Base-by-base conservation (phyloP, 2,113 vertebrate genomes). In the Trematomus loennbergii region DNA sequence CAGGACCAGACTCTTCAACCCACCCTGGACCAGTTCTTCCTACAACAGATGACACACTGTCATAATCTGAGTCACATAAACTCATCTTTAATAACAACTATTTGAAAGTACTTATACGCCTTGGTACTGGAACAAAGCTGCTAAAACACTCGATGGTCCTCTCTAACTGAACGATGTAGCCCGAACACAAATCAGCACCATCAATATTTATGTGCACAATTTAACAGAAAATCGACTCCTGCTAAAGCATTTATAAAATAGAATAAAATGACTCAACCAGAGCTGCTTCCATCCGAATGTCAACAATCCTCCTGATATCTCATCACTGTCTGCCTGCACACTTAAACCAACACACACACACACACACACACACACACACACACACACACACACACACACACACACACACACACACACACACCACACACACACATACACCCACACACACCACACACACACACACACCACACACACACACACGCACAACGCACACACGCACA, bases 221-320 rank as follows among this genome's bases (percentile, higher is more conserved):
- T 20, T 16, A 5, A 66, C 10, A 53, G 17, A 54, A 15, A 18
- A 81, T 5, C 5, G 25, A 50, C 43, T 40, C 25, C 3, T 15
- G n/a, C 60, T 46, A 43, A 61, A 76, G 46, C 16, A 52, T 45
- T 29, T n/a, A 10, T 3, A 59, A 59, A n/a, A 20, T 48, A 11
- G 8, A 40, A 40, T 7, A 40, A 62, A 55, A 36, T 9, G 20
- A 50, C 36, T 52, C 45, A 22, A 62, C 58, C 15, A 17, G 36
- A 69, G 17, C 49, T 46, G 49, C 40, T 60, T 60, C 20, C 18
- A 29, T 40, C 18, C 9, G n/a, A 79, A 67, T 60, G 46, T 40
- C 40, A 73, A 78, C 60, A 45, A 11, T 53, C 5, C 33, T 40
- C 7, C n/a, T 25, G 74, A 67, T 82, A 48, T 75, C 59, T 72